Evolutionary conservation across 2,113 vertebrate genomes (phyloP), one percentile per base, ranked within the genome.

Genomic region (Artemisiospiza belli): DNA sequence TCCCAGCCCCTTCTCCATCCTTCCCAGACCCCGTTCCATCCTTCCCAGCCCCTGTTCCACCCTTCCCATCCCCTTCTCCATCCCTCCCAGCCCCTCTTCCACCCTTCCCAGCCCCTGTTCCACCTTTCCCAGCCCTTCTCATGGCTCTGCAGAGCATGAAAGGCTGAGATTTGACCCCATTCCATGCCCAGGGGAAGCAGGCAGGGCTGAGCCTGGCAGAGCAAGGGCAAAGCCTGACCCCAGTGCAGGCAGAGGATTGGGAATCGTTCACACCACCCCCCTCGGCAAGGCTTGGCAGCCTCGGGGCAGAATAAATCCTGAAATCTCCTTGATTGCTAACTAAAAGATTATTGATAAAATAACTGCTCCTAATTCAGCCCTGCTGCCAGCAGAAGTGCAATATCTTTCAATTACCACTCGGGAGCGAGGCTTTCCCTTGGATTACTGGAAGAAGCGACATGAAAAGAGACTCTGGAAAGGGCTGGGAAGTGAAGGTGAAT

Each of bases 321-420:
- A 96, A 91, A 94, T 57, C 82, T 95, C 96, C 90, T 96, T 83
- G 95, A 96, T 97, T 95, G 94, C 90, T 95, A 95, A 97, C 96
- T 91, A 90, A 96, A 88, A 94, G 96, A 95, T 93, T 96, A 90
- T 87, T 43, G 70, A 93, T 44, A 41, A 94, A 94, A 95, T 92
- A 96, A 97, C 74, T 70, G 97, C 95, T 96, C 57, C 92, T 97
- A 94, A 96, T 76, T 61, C 33, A 13, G 90, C 95, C 27, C 66
- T 39, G 73, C 90, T 84, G 88, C 82, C 92, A n/a, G 96, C 46
- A 78, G 77, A 76, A 66, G n/a, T 5, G 92, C 67, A 37, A 19
- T 55, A 80, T 64, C 78, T 76, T 95, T 96, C 91, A 95, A 95
- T 97, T 96, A 95, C 83, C 5, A 21, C 57, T 75, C 6, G 0